These are phyloP conservation scores for Pygoscelis adeliae DNA, from an alignment of 2,113 vertebrate species.

Conservation along the genomic window DNA sequence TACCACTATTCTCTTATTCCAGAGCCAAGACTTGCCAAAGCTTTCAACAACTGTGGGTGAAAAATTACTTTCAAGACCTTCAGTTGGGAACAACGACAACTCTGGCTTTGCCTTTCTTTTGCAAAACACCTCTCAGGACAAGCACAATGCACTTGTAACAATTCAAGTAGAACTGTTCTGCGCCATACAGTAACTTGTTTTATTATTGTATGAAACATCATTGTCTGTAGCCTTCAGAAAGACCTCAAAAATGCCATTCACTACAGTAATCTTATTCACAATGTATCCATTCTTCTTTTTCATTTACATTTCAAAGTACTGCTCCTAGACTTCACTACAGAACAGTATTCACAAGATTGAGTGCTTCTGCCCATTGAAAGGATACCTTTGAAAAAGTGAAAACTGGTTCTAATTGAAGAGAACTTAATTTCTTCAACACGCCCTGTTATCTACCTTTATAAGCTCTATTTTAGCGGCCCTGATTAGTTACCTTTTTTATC, in stretches of 20 bases:
- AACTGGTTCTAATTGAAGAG: not conserved
- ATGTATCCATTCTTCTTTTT: not conserved
- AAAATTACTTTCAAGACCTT: constrained; percentile 16
- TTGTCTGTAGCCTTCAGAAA: not conserved
- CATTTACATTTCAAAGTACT: constrained; percentile 52
- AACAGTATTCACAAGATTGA: not conserved
- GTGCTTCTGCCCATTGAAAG: not conserved
- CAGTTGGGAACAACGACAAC: not conserved
- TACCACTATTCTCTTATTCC: not conserved
- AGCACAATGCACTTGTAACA: not conserved
- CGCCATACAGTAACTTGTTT: not conserved
- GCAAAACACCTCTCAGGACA: constrained; percentile 24
- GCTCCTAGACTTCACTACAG: not conserved
- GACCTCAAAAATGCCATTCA: not conserved
- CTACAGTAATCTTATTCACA: not conserved
- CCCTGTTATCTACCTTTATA: not conserved
- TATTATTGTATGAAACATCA: not conserved
- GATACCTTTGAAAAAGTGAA: not conserved
- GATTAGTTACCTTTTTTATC: not conserved
- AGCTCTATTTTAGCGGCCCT: not conserved
- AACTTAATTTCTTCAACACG: not conserved
- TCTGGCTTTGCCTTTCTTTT: not conserved
- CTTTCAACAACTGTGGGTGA: not conserved
- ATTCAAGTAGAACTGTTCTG: not conserved
- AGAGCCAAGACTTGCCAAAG: not conserved